phyloP scores from a whole-genome alignment of 2,797 vertebrate genomes.

The Peromyscus melanophrys region DNA sequence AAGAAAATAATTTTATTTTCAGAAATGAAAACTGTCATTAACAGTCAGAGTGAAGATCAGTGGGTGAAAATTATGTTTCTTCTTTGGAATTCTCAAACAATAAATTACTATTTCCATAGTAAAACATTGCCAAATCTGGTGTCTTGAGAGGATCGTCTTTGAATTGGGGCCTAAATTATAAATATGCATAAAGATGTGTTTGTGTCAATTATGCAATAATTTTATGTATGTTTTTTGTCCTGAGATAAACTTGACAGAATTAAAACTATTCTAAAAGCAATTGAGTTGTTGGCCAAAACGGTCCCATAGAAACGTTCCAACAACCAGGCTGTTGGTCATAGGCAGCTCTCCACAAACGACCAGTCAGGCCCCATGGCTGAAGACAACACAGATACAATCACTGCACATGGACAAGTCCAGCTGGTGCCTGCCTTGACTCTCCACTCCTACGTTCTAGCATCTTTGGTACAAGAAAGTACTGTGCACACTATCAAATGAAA shows the following conservation, averaged over 20 bases:
- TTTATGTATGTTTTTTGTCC: neutral
- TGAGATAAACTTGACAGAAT: neutral
- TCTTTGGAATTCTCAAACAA: neutral
- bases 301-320: neutral
- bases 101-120: neutral
- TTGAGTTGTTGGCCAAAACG: neutral
- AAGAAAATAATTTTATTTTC: neutral
- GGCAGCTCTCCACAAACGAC: neutral
- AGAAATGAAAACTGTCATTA: neutral
- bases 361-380: neutral
- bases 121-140: neutral
- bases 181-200: too few relatives aligned
- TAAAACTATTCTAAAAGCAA: neutral
- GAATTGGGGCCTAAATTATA: neutral
- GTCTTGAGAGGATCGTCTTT: neutral
- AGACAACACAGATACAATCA: neutral
- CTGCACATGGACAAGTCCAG: too few relatives aligned
- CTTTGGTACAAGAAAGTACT: neutral
- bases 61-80: neutral
- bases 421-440: neutral
- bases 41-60: neutral
- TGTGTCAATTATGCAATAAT: neutral
- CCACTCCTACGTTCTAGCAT: neutral
- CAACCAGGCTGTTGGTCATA: neutral
- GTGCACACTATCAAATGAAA: neutral